Conservation (phyloP, 2,797 vertebrate species). For the Siniperca scherzeri region DNA sequence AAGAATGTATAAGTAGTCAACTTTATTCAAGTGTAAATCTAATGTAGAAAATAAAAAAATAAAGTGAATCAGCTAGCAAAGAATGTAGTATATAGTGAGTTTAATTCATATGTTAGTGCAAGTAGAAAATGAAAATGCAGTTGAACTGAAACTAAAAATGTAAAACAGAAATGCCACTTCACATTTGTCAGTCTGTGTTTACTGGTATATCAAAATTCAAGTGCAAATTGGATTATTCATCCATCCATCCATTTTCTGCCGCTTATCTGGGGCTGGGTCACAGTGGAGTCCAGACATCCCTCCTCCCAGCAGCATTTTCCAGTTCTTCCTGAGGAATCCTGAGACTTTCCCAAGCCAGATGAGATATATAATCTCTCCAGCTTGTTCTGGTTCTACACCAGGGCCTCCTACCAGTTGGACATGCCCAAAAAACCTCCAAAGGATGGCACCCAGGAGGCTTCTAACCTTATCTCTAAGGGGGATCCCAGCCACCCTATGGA, state of each 20-base stretch:
- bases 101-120: constrained; percentile 29
- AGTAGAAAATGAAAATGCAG: constrained; percentile 26
- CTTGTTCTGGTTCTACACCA: background rate
- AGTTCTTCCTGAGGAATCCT: background rate
- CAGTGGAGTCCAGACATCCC: background rate
- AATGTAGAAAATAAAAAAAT: constrained; percentile 1
- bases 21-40: constrained; percentile 20
- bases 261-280: background rate
- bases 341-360: background rate
- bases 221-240: constrained; percentile 37
- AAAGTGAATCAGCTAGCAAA: background rate
- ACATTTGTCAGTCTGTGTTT: constrained; percentile 24
- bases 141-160: constrained; percentile 14
- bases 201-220: constrained; percentile 29
- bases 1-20: constrained; percentile 6
- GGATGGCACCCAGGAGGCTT: background rate
- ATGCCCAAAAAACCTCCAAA: background rate
- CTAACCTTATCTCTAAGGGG: background rate
- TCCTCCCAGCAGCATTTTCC: background rate
- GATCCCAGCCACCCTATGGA: too few species aligned
- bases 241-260: background rate
- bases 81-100: background rate
- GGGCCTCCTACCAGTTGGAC: background rate
- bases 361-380: background rate
- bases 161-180: constrained; percentile 8